Evolutionary conservation across 1,140 invertebrate species (phyloP).

Genomic region (Laupala kohalensis): DNA sequence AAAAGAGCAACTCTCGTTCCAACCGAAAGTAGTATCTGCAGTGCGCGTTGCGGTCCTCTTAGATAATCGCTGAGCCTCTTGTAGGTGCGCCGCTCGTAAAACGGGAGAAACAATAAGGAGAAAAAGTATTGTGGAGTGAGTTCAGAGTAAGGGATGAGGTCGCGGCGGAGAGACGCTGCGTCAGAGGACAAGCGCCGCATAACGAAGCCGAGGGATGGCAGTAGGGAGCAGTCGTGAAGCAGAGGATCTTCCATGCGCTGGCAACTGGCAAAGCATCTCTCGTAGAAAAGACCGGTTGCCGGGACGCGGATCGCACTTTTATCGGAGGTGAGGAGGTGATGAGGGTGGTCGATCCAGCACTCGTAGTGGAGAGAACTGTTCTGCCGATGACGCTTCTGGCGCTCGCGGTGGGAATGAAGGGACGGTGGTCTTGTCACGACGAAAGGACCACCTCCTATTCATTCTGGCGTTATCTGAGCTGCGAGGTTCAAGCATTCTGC

Average conservation of each 20-base stretch:
- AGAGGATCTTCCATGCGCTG: neutral
- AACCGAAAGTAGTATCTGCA: neutral
- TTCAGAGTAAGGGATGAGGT: neutral
- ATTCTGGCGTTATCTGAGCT: no score
- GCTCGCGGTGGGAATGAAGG: no score
- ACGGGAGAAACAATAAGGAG: neutral
- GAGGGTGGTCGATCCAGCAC: no score
- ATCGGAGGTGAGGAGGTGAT: no score
- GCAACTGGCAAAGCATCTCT: no score
- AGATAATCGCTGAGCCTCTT: neutral
- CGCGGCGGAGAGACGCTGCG: neutral
- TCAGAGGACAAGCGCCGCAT: neutral
- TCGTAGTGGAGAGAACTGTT: no score
- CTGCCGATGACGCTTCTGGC: no score
- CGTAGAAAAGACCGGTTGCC: no score
- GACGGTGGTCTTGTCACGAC: no score
- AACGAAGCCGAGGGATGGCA: neutral
- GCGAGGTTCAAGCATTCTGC: no score
- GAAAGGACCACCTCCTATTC: no score
- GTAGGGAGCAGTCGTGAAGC: neutral
- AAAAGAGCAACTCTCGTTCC: neutral
- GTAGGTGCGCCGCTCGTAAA: neutral
- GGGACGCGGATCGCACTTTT: neutral
- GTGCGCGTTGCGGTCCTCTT: neutral
- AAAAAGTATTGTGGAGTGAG: neutral